These are phyloP conservation scores for Chloroclystis v-ata DNA, from an alignment of 2,888 invertebrate genomes.

Conservation along the genomic window DNA sequence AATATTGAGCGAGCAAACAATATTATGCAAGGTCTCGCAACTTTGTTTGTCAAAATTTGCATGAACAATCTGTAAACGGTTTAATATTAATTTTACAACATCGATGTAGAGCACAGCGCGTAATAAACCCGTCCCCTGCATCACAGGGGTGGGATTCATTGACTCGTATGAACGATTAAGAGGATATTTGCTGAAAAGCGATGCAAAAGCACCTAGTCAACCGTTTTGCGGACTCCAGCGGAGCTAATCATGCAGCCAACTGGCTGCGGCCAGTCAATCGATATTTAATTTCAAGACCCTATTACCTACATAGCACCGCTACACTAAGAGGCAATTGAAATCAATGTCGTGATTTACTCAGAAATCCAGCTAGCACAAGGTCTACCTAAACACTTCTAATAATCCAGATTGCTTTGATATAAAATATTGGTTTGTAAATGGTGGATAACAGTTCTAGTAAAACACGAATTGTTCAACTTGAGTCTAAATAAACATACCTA, in stretches of 20 bases:
- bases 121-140: slow-evolving; percentile 19
- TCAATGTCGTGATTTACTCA: not conserved
- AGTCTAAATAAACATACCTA: too few relatives aligned
- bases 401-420: not conserved
- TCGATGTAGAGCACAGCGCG: slow-evolving; percentile 8
- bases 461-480: too few relatives aligned
- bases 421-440: too few relatives aligned
- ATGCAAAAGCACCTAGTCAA: slow-evolving; percentile 61
- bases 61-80: not conserved
- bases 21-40: too few relatives aligned
- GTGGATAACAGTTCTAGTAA: too few relatives aligned
- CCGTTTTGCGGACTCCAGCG: slow-evolving; percentile 41
- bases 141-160: slow-evolving; percentile 49
- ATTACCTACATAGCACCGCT: slow-evolving; percentile 31
- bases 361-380: not conserved
- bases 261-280: slow-evolving; percentile 56
- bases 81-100: slow-evolving; percentile 7
- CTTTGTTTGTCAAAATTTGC: not conserved
- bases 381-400: not conserved
- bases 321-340: slow-evolving; percentile 16
- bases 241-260: slow-evolving; percentile 53
- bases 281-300: slow-evolving; percentile 47
- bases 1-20: too few relatives aligned
- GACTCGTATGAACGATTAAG: slow-evolving; percentile 62
- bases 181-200: slow-evolving; percentile 55